Conservation (phyloP, 1,140 invertebrate genomes). For the Andrena cerasifolii region DNA sequence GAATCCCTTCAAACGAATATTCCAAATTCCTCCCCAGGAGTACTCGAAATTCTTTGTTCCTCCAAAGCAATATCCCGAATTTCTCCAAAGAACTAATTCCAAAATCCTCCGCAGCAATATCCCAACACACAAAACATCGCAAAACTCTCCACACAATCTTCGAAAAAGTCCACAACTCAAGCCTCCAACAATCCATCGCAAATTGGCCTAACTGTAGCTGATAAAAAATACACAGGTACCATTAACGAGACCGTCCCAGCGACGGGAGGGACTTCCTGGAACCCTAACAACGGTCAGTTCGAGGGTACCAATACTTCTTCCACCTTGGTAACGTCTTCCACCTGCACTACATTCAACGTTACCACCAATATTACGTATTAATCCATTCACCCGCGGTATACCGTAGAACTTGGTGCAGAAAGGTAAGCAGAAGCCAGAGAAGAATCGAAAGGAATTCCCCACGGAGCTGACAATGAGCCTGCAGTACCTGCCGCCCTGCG, state of each 20-base stretch:
- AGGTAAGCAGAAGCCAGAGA: constrained; percentile 70
- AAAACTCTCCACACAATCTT: too few species aligned
- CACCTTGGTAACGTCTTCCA: constrained; percentile 69
- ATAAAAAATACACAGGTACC: constrained; percentile 61
- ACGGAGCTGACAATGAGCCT: constrained; percentile 79
- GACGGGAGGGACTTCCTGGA: constrained; percentile 66
- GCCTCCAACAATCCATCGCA: too few species aligned
- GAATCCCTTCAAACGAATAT: too few species aligned
- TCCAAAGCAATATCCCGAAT: too few species aligned
- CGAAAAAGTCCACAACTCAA: too few species aligned
- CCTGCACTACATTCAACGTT: background rate
- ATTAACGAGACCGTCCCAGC: constrained; percentile 68
- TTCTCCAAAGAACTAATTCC: too few species aligned
- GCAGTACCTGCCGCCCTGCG: constrained; percentile 74
- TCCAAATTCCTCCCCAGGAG: too few species aligned
- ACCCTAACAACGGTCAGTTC: constrained; percentile 66
- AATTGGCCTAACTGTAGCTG: background rate
- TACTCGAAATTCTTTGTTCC: too few species aligned
- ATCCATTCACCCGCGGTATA: background rate
- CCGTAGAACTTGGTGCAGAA: constrained; percentile 73
- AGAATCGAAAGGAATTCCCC: constrained; percentile 75
- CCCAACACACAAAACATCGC: too few species aligned
- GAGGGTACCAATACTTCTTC: constrained; percentile 71
- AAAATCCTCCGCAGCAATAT: too few species aligned
- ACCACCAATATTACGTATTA: background rate